These are phyloP conservation scores for Bombylius discolor DNA, from an alignment of 2,888 invertebrate species.

Conservation along the genomic window DNA sequence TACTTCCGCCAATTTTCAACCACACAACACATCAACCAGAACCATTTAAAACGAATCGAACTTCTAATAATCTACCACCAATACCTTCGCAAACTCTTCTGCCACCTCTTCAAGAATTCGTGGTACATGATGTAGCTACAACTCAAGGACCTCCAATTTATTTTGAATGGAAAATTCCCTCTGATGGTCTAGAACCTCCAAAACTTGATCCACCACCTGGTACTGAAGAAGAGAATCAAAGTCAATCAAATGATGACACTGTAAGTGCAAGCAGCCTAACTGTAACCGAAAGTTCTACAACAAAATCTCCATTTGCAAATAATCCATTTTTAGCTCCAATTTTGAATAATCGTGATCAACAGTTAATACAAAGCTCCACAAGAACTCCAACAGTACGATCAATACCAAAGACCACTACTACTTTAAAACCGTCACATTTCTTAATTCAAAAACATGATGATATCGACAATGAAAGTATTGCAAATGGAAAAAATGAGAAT, in stretches of 20 bases:
- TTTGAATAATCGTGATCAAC: constrained; percentile 5
- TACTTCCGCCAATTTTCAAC: constrained; percentile 1
- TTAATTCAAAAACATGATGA: neutral
- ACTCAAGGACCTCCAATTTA: constrained; percentile 51
- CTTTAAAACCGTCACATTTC: neutral
- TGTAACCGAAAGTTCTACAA: constrained; percentile 5
- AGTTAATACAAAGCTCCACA: neutral
- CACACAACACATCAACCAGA: neutral
- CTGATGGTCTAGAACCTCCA: constrained; percentile 45
- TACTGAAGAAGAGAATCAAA: constrained; percentile 25
- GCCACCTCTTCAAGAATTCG: constrained; percentile 43
- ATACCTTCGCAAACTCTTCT: constrained; percentile 34
- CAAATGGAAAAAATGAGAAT: constrained; percentile 26
- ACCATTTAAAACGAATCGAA: neutral
- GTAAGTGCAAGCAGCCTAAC: constrained; percentile 19
- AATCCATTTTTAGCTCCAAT: constrained; percentile 12
- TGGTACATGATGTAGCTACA: constrained; percentile 37
- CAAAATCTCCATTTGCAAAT: constrained; percentile 5
- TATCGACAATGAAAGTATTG: neutral
- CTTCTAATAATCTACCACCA: constrained; percentile 2
- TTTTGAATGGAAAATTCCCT: constrained; percentile 51
- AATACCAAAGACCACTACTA: neutral
- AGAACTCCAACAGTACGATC: constrained; percentile 16
- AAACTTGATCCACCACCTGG: constrained; percentile 35
- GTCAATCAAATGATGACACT: constrained; percentile 20